Evolutionary conservation across 2,888 invertebrate species (phyloP).

Genomic region (Ommatoiulus sabulosus): DNA sequence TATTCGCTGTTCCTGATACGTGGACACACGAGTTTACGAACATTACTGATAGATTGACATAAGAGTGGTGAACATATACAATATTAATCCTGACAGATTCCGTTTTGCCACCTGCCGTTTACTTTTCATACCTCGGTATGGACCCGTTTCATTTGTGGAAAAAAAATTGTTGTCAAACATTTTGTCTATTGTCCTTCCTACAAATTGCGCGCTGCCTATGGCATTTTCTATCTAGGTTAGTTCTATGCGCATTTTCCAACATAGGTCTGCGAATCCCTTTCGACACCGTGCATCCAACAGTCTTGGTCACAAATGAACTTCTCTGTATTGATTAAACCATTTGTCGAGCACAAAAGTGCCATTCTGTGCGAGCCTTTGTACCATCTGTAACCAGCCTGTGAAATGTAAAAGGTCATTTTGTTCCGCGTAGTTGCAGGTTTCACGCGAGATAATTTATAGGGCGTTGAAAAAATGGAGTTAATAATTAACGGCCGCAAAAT

Average conservation of each 20-base stretch:
- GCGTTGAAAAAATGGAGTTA: neutral
- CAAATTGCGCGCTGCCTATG: neutral
- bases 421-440: neutral
- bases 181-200: neutral
- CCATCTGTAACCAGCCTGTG: slow-evolving; percentile 18
- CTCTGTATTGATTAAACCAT: slow-evolving; percentile 37
- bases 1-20: no score
- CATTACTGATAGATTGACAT: no score
- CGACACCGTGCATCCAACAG: neutral
- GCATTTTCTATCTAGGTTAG: neutral
- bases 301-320: slow-evolving; percentile 45
- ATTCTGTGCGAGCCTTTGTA: slow-evolving; percentile 10
- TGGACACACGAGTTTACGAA: no score
- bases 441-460: neutral
- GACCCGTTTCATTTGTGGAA: neutral
- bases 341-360: slow-evolving; percentile 31
- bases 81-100: neutral
- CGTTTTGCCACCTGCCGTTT: neutral
- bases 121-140: neutral
- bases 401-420: slow-evolving; percentile 11
- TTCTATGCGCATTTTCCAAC: neutral
- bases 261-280: neutral
- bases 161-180: neutral
- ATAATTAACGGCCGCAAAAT: neutral
- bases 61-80: neutral